phyloP scores from a whole-genome alignment of 2,113 vertebrate species.

The Hyperopisus bebe region DNA sequence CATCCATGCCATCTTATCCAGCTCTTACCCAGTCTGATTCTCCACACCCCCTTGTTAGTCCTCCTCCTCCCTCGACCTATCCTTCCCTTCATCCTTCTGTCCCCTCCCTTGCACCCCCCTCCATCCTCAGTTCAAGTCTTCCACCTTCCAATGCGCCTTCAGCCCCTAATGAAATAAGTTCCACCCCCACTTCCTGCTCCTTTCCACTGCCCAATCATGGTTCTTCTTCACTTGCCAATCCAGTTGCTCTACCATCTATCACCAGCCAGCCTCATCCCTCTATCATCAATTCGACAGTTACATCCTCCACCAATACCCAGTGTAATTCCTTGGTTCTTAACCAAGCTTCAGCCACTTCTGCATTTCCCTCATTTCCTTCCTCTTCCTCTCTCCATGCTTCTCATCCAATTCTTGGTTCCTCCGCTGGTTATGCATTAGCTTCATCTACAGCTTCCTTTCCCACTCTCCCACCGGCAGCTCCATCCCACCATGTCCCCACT shows the following conservation, averaged over 20 bases:
- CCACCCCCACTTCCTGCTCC: slow-evolving; percentile 18
- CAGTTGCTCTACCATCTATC: slow-evolving; percentile 29
- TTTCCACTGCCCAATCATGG: slow-evolving; percentile 9
- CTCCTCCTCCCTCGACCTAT: slow-evolving; percentile 38
- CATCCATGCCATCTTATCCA: slow-evolving; percentile 35
- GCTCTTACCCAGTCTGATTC: slow-evolving; percentile 27
- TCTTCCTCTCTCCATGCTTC: slow-evolving; percentile 23
- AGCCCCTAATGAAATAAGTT: slow-evolving; percentile 24
- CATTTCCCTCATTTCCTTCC: slow-evolving; percentile 2
- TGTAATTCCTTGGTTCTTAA: slow-evolving; percentile 2
- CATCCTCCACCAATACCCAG: background rate
- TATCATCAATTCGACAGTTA: background rate
- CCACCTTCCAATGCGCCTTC: slow-evolving; percentile 27
- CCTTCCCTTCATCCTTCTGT: slow-evolving; percentile 18
- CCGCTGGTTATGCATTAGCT: background rate
- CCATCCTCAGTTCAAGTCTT: slow-evolving; percentile 21
- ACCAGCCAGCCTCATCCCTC: slow-evolving; percentile 36
- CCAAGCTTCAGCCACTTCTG: slow-evolving; percentile 23
- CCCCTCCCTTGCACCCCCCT: background rate
- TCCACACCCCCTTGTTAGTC: slow-evolving; percentile 35
- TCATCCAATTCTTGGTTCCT: slow-evolving; percentile 14
- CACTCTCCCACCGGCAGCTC: background rate
- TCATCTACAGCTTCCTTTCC: slow-evolving; percentile 17
- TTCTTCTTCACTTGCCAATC: slow-evolving; percentile 24
- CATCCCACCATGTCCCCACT: slow-evolving; percentile 31